Evolutionary conservation across 1,140 invertebrate species (phyloP).

Genomic region (Batillaria attramentaria): DNA sequence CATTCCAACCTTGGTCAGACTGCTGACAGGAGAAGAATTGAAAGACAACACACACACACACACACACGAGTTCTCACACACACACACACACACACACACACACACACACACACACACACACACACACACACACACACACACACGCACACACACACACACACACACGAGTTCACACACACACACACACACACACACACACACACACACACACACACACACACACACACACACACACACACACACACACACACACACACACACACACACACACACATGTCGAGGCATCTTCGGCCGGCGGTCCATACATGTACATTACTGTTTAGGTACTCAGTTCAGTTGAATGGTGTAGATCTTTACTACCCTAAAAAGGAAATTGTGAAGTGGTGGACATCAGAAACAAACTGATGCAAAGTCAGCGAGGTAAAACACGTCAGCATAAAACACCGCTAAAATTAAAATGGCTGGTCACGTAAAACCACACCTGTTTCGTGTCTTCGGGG

Average conservation of each 20-base stretch:
- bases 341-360: too few species aligned
- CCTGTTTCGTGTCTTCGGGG: too few species aligned
- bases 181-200: constrained; percentile 15
- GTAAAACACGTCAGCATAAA: too few species aligned
- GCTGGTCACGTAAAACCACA: too few species aligned
- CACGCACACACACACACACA: constrained; percentile 9
- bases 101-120: neutral
- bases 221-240: constrained; percentile 23
- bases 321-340: too few species aligned
- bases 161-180: neutral
- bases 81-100: constrained; percentile 6
- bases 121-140: neutral
- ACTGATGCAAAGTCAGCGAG: neutral
- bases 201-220: constrained; percentile 26
- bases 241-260: constrained; percentile 8
- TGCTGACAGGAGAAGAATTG: too few species aligned
- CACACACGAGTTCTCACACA: constrained; percentile 8
- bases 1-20: too few species aligned
- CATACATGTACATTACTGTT: too few species aligned
- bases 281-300: too few species aligned
- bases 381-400: neutral
- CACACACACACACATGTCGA: constrained; percentile 9
- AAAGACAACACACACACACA: neutral
- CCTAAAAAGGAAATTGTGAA: too few species aligned
- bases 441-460: too few species aligned